A percentile compares a stretch with the other conserved stretches of the same genome.
These are phyloP conservation scores for Athalia cordata DNA, from an alignment of 2,888 invertebrate genomes.

Conservation along the genomic window DNA sequence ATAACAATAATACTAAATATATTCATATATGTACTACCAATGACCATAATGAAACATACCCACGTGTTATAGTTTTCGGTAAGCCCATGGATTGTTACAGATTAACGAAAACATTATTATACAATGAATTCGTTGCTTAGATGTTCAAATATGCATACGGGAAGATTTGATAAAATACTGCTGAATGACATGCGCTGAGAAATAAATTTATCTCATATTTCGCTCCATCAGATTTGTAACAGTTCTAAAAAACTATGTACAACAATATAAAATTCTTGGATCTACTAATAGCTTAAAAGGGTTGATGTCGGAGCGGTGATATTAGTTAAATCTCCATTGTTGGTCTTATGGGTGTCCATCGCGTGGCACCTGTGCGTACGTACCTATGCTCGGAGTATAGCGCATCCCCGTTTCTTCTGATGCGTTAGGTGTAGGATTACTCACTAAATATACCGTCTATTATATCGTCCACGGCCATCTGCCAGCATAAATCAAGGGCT, in stretches of 20 bases:
- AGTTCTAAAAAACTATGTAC: too few species aligned
- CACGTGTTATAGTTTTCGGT: neutral
- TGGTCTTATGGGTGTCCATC: constrained; percentile 19
- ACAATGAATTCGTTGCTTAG: too few species aligned
- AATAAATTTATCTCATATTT: too few species aligned
- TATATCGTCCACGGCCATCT: constrained; percentile 45
- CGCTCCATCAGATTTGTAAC: too few species aligned
- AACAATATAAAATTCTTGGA: neutral
- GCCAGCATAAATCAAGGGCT: constrained; percentile 47
- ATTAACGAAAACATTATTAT: too few species aligned
- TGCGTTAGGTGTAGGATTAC: constrained; percentile 44
- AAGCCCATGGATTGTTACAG: neutral
- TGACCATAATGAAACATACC: constrained; percentile 18
- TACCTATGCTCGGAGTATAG: too few species aligned
- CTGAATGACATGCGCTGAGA: too few species aligned
- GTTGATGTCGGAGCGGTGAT: constrained; percentile 15
- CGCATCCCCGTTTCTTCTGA: constrained; percentile 26
- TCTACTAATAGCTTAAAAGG: neutral
- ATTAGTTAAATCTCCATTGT: constrained; percentile 25
- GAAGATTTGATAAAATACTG: too few species aligned
- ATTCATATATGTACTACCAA: neutral
- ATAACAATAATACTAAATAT: neutral
- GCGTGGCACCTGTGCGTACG: constrained; percentile 35
- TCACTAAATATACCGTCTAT: constrained; percentile 47
- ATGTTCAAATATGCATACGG: too few species aligned